Percentiles rank a stretch among this genome's conserved stretches.
phyloP scores from a whole-genome alignment of 2,797 vertebrate species.

The Arnoldichthys spilopterus region DNA sequence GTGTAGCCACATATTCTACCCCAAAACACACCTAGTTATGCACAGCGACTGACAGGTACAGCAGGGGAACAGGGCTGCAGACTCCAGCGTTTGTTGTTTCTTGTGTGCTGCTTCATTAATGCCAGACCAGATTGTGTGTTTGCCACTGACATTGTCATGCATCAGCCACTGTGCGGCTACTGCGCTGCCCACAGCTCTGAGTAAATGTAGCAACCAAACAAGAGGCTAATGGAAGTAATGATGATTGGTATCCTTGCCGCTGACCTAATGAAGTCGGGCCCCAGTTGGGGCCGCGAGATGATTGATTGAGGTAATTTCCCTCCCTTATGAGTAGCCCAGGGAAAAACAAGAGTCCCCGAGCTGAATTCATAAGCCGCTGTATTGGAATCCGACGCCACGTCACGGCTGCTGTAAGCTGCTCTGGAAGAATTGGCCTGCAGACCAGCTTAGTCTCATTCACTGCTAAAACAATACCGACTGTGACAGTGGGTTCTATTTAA shows the following conservation, averaged over 20 bases:
- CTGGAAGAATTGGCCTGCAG: not conserved
- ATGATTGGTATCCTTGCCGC: slow-evolving; percentile 59
- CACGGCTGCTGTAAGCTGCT: slow-evolving; percentile 9
- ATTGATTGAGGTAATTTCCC: slow-evolving; percentile 64
- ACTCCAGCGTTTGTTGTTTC: not conserved
- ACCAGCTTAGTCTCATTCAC: not conserved
- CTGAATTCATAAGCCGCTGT: slow-evolving; percentile 50
- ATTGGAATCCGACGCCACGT: slow-evolving; percentile 46
- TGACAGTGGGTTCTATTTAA: slow-evolving; percentile 24
- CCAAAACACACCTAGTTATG: slow-evolving; percentile 3
- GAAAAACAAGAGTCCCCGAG: slow-evolving; percentile 55
- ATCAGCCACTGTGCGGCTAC: slow-evolving; percentile 8
- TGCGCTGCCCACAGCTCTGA: slow-evolving; percentile 18
- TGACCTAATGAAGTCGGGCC: slow-evolving; percentile 64
- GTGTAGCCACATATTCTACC: not conserved
- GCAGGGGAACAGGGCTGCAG: not conserved
- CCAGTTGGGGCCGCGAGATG: slow-evolving; percentile 51
- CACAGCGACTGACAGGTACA: not conserved
- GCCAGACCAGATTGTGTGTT: not conserved
- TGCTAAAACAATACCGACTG: slow-evolving; percentile 32
- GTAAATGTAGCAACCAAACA: slow-evolving; percentile 53
- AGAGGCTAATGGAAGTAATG: slow-evolving; percentile 58
- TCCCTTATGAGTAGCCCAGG: slow-evolving; percentile 43
- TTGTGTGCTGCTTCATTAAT: slow-evolving; percentile 20
- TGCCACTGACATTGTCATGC: not conserved